These are phyloP conservation scores for Gallinago paraguaiae DNA, from an alignment of 2,113 vertebrate genomes.

Conservation along the genomic window DNA sequence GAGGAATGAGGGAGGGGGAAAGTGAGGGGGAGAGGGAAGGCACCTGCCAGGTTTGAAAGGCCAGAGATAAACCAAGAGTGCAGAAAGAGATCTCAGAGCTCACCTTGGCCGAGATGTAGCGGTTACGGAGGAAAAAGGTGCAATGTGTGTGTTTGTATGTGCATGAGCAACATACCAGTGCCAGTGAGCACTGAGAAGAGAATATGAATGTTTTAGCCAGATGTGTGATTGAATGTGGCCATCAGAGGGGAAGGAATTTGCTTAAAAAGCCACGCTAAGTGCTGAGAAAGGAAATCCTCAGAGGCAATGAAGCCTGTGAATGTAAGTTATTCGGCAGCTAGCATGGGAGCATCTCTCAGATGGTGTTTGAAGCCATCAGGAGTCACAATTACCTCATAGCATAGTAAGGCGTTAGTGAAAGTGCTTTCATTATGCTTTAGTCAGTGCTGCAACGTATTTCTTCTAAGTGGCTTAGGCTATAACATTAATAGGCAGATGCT, in stretches of 20 bases:
- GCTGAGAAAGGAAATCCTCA: background rate
- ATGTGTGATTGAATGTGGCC: background rate
- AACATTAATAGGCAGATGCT: background rate
- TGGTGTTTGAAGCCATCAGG: background rate
- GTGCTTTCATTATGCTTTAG: background rate
- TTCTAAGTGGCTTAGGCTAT: background rate
- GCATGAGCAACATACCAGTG: background rate
- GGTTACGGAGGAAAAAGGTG: background rate
- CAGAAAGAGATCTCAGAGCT: background rate
- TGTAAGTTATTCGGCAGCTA: background rate
- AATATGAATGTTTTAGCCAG: background rate
- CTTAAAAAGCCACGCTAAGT: background rate
- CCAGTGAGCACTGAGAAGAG: background rate
- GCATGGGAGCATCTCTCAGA: background rate
- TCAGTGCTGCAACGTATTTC: background rate
- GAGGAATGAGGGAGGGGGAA: background rate
- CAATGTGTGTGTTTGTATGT: background rate
- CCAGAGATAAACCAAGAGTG: background rate
- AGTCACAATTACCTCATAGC: background rate
- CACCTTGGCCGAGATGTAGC: background rate
- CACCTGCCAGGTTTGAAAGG: background rate
- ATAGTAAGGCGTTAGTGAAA: background rate
- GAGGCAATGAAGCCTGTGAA: background rate
- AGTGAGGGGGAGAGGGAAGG: background rate
- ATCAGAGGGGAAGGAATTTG: constrained; percentile 14